These are phyloP conservation scores for Drosophila grimshawi DNA, from an alignment of 1,140 invertebrate genomes.

Conservation along the genomic window DNA sequence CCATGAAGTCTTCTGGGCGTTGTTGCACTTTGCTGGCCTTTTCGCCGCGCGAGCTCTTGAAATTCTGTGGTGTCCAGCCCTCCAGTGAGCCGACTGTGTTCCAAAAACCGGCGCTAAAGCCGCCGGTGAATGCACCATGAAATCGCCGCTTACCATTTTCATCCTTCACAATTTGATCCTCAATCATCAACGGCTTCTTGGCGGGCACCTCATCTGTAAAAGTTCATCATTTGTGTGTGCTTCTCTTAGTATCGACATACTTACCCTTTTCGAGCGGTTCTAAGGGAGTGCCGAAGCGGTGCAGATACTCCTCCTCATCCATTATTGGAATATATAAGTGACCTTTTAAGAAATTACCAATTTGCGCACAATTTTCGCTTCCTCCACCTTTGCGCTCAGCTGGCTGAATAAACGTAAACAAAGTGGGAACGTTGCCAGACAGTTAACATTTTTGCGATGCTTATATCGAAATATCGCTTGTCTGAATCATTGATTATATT, in stretches of 20 bases:
- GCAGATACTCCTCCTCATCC: constrained; percentile 88
- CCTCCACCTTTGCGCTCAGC: constrained; percentile 8
- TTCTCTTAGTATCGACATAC: background rate
- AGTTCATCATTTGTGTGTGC: constrained; percentile 9
- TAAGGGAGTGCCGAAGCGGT: constrained; percentile 90
- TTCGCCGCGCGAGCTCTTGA: constrained; percentile 94
- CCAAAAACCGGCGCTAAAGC: constrained; percentile 99
- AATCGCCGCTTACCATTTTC: constrained; percentile 95
- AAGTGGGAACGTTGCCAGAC: constrained; percentile 11
- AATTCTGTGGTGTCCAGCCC: constrained; percentile 96
- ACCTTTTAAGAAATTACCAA: background rate
- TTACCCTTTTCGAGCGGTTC: constrained; percentile 92
- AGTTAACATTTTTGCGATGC: background rate
- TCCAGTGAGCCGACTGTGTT: constrained; percentile 98
- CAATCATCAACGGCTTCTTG: constrained; percentile 92
- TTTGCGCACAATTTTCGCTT: background rate
- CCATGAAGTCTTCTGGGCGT: constrained; percentile 98
- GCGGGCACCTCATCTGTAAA: constrained; percentile 89
- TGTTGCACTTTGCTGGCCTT: constrained; percentile 87
- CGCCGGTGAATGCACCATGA: constrained; percentile 99
- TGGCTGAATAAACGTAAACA: constrained; percentile 41
- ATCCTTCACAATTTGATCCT: constrained; percentile 96
- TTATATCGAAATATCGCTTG: background rate
- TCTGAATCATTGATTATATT: background rate
- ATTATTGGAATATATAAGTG: constrained; percentile 45